Evolutionary conservation across 2,113 vertebrate genomes (phyloP), one percentile per base, ranked within the genome.

Genomic region (Rhombomys opimus): DNA sequence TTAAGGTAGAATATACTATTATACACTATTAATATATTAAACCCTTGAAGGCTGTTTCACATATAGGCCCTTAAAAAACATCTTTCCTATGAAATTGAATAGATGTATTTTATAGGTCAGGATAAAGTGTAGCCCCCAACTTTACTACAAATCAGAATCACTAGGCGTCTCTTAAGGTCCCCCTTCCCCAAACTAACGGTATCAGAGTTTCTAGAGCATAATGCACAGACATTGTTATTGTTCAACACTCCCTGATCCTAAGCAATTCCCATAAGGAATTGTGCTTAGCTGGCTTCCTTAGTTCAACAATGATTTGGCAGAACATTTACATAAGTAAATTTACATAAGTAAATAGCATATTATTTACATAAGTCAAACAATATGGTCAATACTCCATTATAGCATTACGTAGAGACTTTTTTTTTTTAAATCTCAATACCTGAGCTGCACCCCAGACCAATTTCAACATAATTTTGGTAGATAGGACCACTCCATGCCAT

Each of bases 381-480:
- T 70, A 57, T 68, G 75, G 3, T 20, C 87, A 90, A 67, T 18
- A 90, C 27, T 87, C 23, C 85, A 65, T 38, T 70, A 90, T 30
- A 90, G 13, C 46, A 90, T 72, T 30, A 87, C 27, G 22, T 57
- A 30, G 30, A 35, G 65, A 81, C n/a, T 76, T 23, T 63, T 87
- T 70, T 52, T 46, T 75, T 75, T 70, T 41, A 38, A 38, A 91
- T 63, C 41, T 38, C 50, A 63, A 41, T 70, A 18, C 76, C 46
- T 63, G 67, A 73, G 46, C 20, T 85, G 12, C 18, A 87, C 32
- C 32, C 5, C 35, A 89, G 35, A 87, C 17, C 72, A 89, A 78
- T 94, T 77, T 92, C 23, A 89, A 85, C 67, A 82, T 41, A 91
- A 90, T 80, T 87, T 95, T 73, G 94, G n/a, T 23, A 50, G 35